phyloP scores from a whole-genome alignment of 2,888 invertebrate species.

The Drosophila nr. fundita region DNA sequence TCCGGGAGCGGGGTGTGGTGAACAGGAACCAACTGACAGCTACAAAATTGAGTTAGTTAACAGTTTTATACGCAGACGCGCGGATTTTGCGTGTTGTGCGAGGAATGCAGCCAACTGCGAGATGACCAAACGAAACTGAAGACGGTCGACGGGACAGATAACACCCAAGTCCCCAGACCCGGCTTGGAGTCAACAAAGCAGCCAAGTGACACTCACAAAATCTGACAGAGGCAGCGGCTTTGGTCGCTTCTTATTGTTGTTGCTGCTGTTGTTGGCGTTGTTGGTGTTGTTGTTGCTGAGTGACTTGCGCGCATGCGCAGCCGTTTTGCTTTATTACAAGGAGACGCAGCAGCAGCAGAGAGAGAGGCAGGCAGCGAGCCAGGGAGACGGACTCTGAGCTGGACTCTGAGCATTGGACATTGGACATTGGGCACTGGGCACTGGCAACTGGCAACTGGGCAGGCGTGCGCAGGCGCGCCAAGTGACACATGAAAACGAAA shows the following conservation, averaged over 20 bases:
- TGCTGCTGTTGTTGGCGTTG: constrained; percentile 18
- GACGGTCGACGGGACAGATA: constrained; percentile 67
- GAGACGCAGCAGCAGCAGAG: constrained; percentile 25
- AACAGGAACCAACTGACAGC: constrained; percentile 81
- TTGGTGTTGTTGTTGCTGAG: constrained; percentile 48
- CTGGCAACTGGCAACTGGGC: constrained; percentile 16
- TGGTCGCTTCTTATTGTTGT: constrained; percentile 45
- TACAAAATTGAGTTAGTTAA: constrained; percentile 85
- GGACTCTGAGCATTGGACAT: constrained; percentile 11
- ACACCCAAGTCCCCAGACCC: constrained; percentile 57
- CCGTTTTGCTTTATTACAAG: constrained; percentile 71
- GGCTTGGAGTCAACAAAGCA: constrained; percentile 46
- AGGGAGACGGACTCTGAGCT: constrained; percentile 18
- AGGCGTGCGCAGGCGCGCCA: constrained; percentile 67
- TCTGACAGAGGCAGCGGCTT: constrained; percentile 75
- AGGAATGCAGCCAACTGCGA: constrained; percentile 52
- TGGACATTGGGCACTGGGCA: background rate
- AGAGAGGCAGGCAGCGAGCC: background rate
- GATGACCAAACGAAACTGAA: constrained; percentile 66
- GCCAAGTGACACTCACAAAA: constrained; percentile 79
- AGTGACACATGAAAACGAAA: constrained; percentile 79
- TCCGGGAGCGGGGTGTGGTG: background rate
- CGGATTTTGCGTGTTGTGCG: constrained; percentile 79
- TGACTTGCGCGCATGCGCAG: constrained; percentile 67
- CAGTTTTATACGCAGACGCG: constrained; percentile 84